phyloP scores from a whole-genome alignment of 1,140 invertebrate genomes.

The Pectinophora gossypiella region DNA sequence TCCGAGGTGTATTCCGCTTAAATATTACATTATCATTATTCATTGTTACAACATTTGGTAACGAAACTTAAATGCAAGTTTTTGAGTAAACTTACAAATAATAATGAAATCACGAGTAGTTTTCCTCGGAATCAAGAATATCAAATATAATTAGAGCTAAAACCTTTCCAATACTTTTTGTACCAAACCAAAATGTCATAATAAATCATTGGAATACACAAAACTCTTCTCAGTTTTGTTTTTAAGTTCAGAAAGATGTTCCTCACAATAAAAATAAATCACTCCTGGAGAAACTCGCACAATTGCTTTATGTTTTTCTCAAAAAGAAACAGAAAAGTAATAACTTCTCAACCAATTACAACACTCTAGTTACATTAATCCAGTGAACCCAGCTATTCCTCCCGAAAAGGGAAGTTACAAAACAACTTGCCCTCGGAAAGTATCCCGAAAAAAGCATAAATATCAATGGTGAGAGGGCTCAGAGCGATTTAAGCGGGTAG shows the following conservation, averaged over 20 bases:
- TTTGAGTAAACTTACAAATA: too few species aligned
- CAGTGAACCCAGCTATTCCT: slow-evolving; percentile 38
- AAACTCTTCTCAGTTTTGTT: slow-evolving; percentile 25
- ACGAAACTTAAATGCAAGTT: too few species aligned
- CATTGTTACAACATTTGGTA: too few species aligned
- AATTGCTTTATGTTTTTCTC: slow-evolving; percentile 54
- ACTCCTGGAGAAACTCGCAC: slow-evolving; percentile 32
- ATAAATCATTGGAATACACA: slow-evolving; percentile 24
- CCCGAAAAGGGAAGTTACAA: slow-evolving; percentile 50
- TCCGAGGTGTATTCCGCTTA: too few species aligned
- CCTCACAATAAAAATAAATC: slow-evolving; percentile 42
- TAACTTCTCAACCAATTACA: slow-evolving; percentile 57
- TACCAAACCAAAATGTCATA: slow-evolving; percentile 20
- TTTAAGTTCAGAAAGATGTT: slow-evolving; percentile 36
- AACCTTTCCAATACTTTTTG: too few species aligned
- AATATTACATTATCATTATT: too few species aligned
- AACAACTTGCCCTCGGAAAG: slow-evolving; percentile 46
- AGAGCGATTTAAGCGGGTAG: slow-evolving; percentile 32
- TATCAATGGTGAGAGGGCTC: slow-evolving; percentile 51
- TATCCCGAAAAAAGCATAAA: slow-evolving; percentile 54
- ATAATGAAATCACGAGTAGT: too few species aligned
- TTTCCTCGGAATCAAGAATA: too few species aligned
- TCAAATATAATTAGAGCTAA: too few species aligned
- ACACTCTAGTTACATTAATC: slow-evolving; percentile 58
- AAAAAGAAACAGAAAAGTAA: slow-evolving; percentile 50